Evolutionary conservation across 2,113 vertebrate species (phyloP).

Genomic region (Cercopithecus mona): DNA sequence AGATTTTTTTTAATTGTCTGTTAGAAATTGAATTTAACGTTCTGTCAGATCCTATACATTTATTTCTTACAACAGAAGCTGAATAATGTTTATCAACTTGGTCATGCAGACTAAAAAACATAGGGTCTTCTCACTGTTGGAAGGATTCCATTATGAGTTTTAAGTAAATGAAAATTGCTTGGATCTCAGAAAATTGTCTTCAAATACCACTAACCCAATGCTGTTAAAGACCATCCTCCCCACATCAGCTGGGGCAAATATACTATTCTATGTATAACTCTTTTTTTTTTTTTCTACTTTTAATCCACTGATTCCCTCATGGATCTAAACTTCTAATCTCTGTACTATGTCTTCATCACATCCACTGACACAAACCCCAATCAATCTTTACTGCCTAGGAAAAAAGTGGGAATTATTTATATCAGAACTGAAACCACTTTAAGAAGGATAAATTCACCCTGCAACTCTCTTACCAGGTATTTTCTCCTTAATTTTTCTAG

Average conservation of each 20-base stretch:
- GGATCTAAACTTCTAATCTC: slow-evolving; percentile 19
- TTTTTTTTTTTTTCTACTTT: slow-evolving; percentile 42
- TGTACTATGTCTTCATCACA: not conserved
- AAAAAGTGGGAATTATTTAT: not conserved
- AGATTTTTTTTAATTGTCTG: not conserved
- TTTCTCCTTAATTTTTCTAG: slow-evolving; percentile 42
- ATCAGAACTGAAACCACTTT: slow-evolving; percentile 30
- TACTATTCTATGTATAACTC: not conserved
- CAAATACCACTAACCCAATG: slow-evolving; percentile 23
- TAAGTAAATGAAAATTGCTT: slow-evolving; percentile 27
- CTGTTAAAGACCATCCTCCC: slow-evolving; percentile 5
- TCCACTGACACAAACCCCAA: slow-evolving; percentile 27
- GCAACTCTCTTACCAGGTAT: not conserved
- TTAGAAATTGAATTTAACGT: slow-evolving; percentile 27
- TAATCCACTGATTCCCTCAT: slow-evolving; percentile 3
- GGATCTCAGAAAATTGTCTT: slow-evolving; percentile 26
- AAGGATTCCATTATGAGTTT: slow-evolving; percentile 9
- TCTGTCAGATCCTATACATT: not conserved
- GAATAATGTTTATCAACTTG: not conserved
- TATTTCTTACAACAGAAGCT: slow-evolving; percentile 14
- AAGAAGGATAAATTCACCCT: slow-evolving; percentile 15
- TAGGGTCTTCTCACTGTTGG: not conserved
- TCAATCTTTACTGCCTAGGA: slow-evolving; percentile 17
- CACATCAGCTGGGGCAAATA: not conserved
- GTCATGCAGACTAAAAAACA: slow-evolving; percentile 28